Base-by-base conservation (phyloP, 2,797 vertebrate species). In the Ctenopoma kingsleyae region DNA sequence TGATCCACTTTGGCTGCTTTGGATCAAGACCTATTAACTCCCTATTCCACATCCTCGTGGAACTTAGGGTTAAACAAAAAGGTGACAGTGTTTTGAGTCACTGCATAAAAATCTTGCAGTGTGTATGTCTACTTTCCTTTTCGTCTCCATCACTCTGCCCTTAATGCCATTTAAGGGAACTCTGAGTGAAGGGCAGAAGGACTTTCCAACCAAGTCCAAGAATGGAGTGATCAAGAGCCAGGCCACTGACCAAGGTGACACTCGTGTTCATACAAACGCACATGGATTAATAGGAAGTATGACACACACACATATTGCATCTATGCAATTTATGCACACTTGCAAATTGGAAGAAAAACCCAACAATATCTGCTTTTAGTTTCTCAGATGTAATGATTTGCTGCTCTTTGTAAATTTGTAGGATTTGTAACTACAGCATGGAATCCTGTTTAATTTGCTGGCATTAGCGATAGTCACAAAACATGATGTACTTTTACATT, bases 101-200 rank as follows among this genome's bases (percentile, higher is more conserved):
- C 51, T 71, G 71, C 71, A 80, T 72, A 75, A 67, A 74, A 72
- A 73, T 74, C 46, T 80, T 20, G 7, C 58, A 46, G 55, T 68
- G 36, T 62, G 70, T 79, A 57, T 66, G 63, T 69, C 78, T 43
- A 0, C 71, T 84, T 84, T 74, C 65, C 59, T 72, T 25, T 71
- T 78, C 62, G 59, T 63, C 48, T 65, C 13, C 36, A 52, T 78
- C 81, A 69, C 51, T 81, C 67, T 70, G 71, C 48, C 27, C 9
- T 71, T 76, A 44, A 84, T 70, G 74, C 88, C 84, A 91, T 91
- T 83, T 91, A 87, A 88, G 88, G 89, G 52, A 79, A 43, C 71
- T 67, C 74, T 78, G 75, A 78, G 74, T 67, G 47, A 77, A 69
- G 53, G 74, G 83, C 86, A 86, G 88, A 86, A 73, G 58, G 69